A percentile compares a stretch with the other conserved stretches of the same genome.
These are phyloP conservation scores for Drosophila watanabei DNA, from an alignment of 1,140 invertebrate genomes.

Conservation along the genomic window DNA sequence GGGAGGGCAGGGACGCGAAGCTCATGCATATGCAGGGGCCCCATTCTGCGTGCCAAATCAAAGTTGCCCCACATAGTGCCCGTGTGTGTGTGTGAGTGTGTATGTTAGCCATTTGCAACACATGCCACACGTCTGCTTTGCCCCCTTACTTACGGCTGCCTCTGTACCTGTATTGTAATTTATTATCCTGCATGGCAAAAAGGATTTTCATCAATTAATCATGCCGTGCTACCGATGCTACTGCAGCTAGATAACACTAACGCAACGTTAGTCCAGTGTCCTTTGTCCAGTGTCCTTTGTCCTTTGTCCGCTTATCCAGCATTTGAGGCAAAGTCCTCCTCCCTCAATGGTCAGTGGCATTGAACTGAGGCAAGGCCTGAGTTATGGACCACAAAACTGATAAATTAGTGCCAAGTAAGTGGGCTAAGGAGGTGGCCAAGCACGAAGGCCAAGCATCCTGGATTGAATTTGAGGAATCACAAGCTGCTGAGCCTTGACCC, in stretches of 20 bases:
- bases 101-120: slow-evolving; percentile 59
- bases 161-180: slow-evolving; percentile 70
- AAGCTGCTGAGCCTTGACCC: neutral
- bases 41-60: slow-evolving; percentile 49
- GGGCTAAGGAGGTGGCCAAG: neutral
- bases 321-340: slow-evolving; percentile 5
- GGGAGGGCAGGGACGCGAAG: too few species aligned
- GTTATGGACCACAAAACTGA: slow-evolving; percentile 21
- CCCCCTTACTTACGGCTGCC: slow-evolving; percentile 5
- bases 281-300: neutral
- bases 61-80: slow-evolving; percentile 41
- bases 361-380: slow-evolving; percentile 4
- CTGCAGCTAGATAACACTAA: slow-evolving; percentile 68
- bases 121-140: slow-evolving; percentile 49
- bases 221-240: slow-evolving; percentile 71
- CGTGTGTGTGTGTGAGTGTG: slow-evolving; percentile 14
- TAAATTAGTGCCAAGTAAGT: slow-evolving; percentile 38
- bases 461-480: neutral
- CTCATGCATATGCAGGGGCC: slow-evolving; percentile 50
- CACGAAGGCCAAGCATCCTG: neutral
- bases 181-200: slow-evolving; percentile 83
- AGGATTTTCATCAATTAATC: slow-evolving; percentile 84
- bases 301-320: neutral
- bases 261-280: slow-evolving; percentile 10
- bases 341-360: too few species aligned